Conservation (phyloP, 2,113 vertebrate genomes). For the Phycodurus eques region DNA sequence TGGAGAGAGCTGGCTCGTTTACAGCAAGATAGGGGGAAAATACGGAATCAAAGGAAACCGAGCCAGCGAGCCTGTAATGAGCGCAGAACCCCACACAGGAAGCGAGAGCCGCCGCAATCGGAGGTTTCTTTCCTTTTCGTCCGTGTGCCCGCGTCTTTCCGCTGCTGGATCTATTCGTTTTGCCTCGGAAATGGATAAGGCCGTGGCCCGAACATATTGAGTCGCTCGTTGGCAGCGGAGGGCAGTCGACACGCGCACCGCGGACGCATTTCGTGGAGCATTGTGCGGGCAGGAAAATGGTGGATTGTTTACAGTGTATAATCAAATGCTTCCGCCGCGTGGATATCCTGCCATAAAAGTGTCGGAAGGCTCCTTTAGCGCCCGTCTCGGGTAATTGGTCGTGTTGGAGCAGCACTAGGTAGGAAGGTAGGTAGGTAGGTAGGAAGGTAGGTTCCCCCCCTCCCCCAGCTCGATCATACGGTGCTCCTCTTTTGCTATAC, state of each 20-base stretch:
- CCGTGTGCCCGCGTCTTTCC: not conserved
- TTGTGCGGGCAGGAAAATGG: constrained; percentile 56
- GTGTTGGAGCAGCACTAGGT: constrained; percentile 31
- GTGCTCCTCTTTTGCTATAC: constrained; percentile 4
- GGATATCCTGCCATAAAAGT: constrained; percentile 14
- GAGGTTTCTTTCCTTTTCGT: constrained; percentile 17
- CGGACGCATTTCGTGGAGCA: constrained; percentile 59
- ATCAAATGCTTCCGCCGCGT: constrained; percentile 9
- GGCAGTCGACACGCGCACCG: constrained; percentile 50
- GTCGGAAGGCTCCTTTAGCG: constrained; percentile 28
- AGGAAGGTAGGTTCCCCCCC: constrained; percentile 19
- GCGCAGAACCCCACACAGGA: constrained; percentile 39
- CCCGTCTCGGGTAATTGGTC: constrained; percentile 40
- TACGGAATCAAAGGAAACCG: constrained; percentile 63
- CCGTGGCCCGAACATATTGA: constrained; percentile 72
- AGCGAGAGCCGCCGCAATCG: constrained; percentile 23
- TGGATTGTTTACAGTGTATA: constrained; percentile 52
- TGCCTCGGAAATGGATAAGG: constrained; percentile 62
- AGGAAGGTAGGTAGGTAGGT: constrained; percentile 5
- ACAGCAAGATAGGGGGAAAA: constrained; percentile 56
- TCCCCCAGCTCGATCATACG: constrained; percentile 23
- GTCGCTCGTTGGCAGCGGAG: constrained; percentile 45
- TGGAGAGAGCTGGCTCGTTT: constrained; percentile 66
- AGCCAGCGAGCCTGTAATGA: constrained; percentile 52
- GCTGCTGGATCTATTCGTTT: constrained; percentile 51